phyloP scores from a whole-genome alignment of 2,888 invertebrate species.

The Rhynchonema sp. region DNA sequence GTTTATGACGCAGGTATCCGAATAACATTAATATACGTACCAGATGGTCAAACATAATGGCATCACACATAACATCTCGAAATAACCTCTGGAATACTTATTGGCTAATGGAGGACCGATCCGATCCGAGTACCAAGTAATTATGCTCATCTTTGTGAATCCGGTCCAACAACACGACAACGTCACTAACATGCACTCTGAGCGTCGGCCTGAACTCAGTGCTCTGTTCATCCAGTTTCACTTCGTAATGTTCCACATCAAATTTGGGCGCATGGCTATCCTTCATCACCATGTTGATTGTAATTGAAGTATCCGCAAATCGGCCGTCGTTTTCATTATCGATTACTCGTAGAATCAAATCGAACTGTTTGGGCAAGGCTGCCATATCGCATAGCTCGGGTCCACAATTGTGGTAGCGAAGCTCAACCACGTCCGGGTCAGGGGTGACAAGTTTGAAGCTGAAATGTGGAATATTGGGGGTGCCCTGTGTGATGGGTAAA shows the following conservation, averaged over 20 bases:
- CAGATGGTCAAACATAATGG: no score
- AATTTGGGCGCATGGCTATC: neutral
- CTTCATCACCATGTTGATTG: neutral
- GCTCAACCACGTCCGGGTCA: neutral
- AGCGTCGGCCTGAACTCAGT: neutral
- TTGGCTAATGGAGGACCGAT: no score
- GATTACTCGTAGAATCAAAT: neutral
- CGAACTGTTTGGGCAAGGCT: neutral
- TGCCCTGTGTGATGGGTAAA: no score
- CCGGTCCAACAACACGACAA: no score
- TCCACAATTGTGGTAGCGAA: neutral
- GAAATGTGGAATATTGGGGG: neutral
- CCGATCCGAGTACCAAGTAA: no score
- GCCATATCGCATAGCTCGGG: neutral
- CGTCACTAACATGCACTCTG: neutral
- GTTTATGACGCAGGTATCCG: no score
- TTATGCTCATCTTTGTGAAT: no score
- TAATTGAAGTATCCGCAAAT: neutral
- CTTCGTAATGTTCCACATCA: neutral
- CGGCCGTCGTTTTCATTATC: neutral
- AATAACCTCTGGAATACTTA: no score
- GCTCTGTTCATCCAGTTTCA: neutral
- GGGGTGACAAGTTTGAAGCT: neutral
- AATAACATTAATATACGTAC: no score
- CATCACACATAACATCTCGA: no score